Base-by-base conservation (phyloP, 2,888 invertebrate species). In the Macrophya alboannulata region DNA sequence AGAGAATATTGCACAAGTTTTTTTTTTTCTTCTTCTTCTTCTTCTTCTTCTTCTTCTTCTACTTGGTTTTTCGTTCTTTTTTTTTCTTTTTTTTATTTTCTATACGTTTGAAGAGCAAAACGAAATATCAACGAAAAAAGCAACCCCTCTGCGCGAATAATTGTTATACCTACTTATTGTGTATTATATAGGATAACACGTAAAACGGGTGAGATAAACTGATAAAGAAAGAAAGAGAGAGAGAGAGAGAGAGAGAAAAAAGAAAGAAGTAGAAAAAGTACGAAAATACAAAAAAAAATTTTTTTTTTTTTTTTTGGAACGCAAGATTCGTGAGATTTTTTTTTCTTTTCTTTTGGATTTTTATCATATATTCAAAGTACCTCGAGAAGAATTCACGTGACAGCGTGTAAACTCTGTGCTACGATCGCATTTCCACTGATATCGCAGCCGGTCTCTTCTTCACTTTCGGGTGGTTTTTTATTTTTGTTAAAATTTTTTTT, bases 351-450 rank as follows among this genome's bases (percentile, higher is more conserved):
- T 62, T 4, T 25, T 9, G n/a, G n/a, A n/a, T n/a, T 25, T 10
- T 25, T 4, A 4, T n/a, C n/a, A 21, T 62, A 17, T 3, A 55
- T 31, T 37, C 48, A 59, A 85, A 90, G 85, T 90, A 92, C 92
- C 92, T 92, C 86, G 90, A 88, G 88, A 90, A 89, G 88, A 90
- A 89, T 92, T 92, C 92, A 89, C 89, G 87, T 89, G 92, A 90
- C 92, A 90, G 89, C 86, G 88, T 91, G 90, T 87, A 89, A 89
- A 88, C 89, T 90, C 51, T 77, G 91, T 77, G 91, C 89, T 92
- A 91, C 89, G 91, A 90, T 87, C 84, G 88, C 92, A 92, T 92
- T 88, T 90, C 89, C 59, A 21, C 45, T 43, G 45, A 74, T 45
- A 31, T 37, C 31, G 68, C 37, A 37, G 31, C 4, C 5, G 62